Evolutionary conservation across 2,113 vertebrate genomes (phyloP), one percentile per base, ranked within the genome.

Genomic region (Mustela nigripes): DNA sequence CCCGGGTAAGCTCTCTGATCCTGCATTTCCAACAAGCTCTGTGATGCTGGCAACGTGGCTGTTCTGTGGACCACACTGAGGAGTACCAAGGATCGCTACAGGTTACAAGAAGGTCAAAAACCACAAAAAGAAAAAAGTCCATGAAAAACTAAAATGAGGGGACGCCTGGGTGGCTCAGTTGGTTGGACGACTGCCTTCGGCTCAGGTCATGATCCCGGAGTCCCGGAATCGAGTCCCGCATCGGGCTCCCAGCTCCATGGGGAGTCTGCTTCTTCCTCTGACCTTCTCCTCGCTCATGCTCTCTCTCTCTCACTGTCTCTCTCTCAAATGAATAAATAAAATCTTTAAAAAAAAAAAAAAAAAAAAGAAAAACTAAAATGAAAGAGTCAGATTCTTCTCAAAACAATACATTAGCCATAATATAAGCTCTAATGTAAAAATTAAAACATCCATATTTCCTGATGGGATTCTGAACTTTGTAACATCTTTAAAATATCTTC

Each of bases 401-500:
- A 95, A 91, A 39, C 15, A 58, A 65, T n/a, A 81, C 22, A n/a
- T 39, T 36, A 81, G 22, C 16, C 28, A 33, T 56, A 81, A 58
- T 26, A 81, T 39, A 16, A 81, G 53, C n/a, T 39, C 53, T 58
- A 81, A 36, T 58, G 7, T 58, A 36, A 69, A 16, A 94, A 42
- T 89, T 39, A 62, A 62, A 95, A 95, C 45, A 28, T 36, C 28
- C 19, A 69, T 76, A 45, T 50, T 83, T 95, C 45, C 88, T 81
- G n/a, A 84, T 31, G 39, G n/a, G 28, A 81, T 62, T 85, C 71
- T 78, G 60, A 82, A 18, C n/a, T 93, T 76, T 73, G 24, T n/a
- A 67, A 92, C 69, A 83, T 74, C 62, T 78, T 53, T 95, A 62
- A 92, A 92, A 53, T 36, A 89, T 58, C 69, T 91, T 96, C 83